Evolutionary conservation across 2,797 vertebrate species (phyloP).

Genomic region (Prunella strophiata): DNA sequence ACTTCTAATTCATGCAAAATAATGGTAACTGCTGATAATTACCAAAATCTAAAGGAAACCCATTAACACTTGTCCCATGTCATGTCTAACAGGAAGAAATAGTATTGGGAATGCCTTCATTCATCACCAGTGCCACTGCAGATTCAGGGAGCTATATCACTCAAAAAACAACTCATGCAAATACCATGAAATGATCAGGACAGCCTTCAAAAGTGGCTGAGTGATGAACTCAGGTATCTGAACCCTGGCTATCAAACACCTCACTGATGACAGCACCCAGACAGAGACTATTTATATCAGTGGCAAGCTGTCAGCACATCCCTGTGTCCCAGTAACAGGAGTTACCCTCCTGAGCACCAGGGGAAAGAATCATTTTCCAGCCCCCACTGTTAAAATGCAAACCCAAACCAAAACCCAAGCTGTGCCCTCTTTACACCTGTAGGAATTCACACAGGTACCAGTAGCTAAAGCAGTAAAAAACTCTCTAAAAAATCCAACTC

Average conservation of each 20-base stretch:
- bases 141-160: neutral
- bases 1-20: neutral
- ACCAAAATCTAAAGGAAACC: neutral
- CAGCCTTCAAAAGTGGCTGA: neutral
- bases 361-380: neutral
- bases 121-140: neutral
- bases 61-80: neutral
- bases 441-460: neutral
- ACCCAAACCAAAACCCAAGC: neutral
- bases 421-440: neutral
- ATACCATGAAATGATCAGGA: neutral
- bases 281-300: neutral
- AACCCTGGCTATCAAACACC: neutral
- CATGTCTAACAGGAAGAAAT: neutral
- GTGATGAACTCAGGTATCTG: neutral
- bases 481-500: neutral
- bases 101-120: neutral
- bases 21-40: neutral
- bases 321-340: neutral
- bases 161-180: neutral
- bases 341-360: neutral
- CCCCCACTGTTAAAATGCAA: neutral
- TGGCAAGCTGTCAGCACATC: rapidly evolving
- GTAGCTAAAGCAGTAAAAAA: neutral
- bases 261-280: neutral